A percentile compares a stretch with the other conserved stretches of the same genome.
Evolutionary conservation across 2,797 vertebrate genomes (phyloP).

Genomic region (Lemur catta): DNA sequence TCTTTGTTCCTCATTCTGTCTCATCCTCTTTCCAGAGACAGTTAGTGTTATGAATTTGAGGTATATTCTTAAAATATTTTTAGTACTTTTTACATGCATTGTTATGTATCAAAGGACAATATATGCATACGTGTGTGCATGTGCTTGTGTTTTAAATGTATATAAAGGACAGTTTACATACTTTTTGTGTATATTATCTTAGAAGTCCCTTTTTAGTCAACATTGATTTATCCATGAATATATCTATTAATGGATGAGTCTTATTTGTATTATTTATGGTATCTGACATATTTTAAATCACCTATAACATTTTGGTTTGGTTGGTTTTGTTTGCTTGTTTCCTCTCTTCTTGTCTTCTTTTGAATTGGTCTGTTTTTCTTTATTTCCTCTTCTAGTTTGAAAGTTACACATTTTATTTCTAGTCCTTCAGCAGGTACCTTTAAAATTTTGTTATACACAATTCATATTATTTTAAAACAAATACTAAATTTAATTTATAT

Average conservation of each 20-base stretch:
- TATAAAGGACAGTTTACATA: neutral
- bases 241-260: neutral
- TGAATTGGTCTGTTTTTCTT: neutral
- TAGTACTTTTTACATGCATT: neutral
- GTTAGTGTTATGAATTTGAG: neutral
- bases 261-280: neutral
- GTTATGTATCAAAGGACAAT: neutral
- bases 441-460: neutral
- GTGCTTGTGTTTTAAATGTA: neutral
- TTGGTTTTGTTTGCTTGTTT: neutral
- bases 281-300: conserved; percentile 1
- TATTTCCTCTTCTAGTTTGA: conserved; percentile 30
- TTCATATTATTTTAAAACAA: neutral
- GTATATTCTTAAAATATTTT: neutral
- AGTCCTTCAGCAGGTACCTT: neutral
- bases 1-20: neutral
- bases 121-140: neutral
- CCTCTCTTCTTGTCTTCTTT: neutral
- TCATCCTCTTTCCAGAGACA: neutral
- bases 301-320: neutral
- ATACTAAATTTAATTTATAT: neutral
- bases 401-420: neutral
- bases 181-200: neutral
- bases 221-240: neutral
- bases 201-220: neutral